phyloP scores from a whole-genome alignment of 2,113 vertebrate species.

The Gadus macrocephalus region DNA sequence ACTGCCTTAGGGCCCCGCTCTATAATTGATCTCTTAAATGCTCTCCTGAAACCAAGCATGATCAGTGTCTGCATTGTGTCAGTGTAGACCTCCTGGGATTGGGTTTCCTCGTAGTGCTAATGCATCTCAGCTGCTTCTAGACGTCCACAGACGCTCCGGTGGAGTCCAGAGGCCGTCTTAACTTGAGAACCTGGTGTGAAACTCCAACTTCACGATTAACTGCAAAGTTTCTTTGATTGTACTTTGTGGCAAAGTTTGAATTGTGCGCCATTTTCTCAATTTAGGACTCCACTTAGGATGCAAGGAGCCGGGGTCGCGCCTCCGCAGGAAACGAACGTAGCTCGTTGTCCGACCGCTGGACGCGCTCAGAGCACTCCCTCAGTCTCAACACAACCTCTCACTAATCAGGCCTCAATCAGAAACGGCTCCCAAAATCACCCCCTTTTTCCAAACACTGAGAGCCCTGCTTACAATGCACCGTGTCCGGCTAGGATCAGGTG shows the following conservation, averaged over 20 bases:
- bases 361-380: no score
- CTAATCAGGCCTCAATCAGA: no score
- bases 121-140: slow-evolving; percentile 4
- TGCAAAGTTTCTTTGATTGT: not conserved
- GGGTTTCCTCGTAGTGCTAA: slow-evolving; percentile 57
- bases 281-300: slow-evolving; percentile 9
- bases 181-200: slow-evolving; percentile 21
- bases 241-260: slow-evolving; percentile 7
- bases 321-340: slow-evolving; percentile 78
- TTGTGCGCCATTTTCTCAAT: slow-evolving; percentile 26
- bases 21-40: slow-evolving; percentile 86
- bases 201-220: slow-evolving; percentile 33
- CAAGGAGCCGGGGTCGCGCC: slow-evolving; percentile 28
- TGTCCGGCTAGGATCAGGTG: no score
- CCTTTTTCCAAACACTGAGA: not conserved
- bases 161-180: slow-evolving; percentile 4
- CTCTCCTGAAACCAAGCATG: slow-evolving; percentile 89
- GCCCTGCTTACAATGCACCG: no score
- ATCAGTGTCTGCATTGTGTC: slow-evolving; percentile 88
- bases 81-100: slow-evolving; percentile 74
- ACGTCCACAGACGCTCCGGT: not conserved
- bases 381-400: no score
- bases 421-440: no score
- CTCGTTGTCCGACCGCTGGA: no score
- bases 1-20: slow-evolving; percentile 81